Evolutionary conservation across 2,888 invertebrate genomes (phyloP).

Genomic region (Sinodicranocentrus sp.): DNA sequence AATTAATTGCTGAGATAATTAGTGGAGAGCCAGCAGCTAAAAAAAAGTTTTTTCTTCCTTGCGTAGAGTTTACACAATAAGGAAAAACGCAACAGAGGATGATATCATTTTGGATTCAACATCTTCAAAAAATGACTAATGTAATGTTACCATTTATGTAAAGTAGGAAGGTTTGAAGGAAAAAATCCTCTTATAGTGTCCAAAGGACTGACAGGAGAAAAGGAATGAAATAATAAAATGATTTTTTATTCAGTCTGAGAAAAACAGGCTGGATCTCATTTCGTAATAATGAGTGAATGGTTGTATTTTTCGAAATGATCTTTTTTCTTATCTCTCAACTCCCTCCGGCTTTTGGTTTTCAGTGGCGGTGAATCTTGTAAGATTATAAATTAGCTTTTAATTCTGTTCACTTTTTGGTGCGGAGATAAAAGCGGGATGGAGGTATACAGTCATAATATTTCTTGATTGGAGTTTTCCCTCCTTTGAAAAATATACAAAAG

Average conservation of each 20-base stretch:
- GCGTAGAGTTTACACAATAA: conserved; percentile 61
- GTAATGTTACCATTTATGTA: conserved; percentile 61
- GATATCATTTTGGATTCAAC: conserved; percentile 23
- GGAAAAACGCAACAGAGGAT: conserved; percentile 9
- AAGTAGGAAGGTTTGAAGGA: conserved; percentile 49
- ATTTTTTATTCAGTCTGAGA: not conserved
- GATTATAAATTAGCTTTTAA: conserved; percentile 53
- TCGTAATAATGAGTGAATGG: conserved; percentile 6
- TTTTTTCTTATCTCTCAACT: conserved; percentile 14
- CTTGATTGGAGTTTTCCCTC: too few species aligned
- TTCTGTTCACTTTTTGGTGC: conserved; percentile 14
- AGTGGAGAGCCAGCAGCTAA: conserved; percentile 70
- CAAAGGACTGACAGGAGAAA: conserved; percentile 42
- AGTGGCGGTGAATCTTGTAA: not conserved
- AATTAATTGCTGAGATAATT: conserved; percentile 76
- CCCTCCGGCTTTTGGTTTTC: conserved; percentile 44
- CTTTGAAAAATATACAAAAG: not conserved
- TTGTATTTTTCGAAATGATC: conserved; percentile 31
- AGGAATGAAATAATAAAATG: not conserved
- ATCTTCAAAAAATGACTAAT: conserved; percentile 15
- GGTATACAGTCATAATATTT: conserved; percentile 1
- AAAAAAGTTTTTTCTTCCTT: conserved; percentile 30
- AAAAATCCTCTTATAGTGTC: conserved; percentile 53
- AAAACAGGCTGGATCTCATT: conserved; percentile 12
- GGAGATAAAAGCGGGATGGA: not conserved